Evolutionary conservation across 2,888 invertebrate genomes (phyloP), one percentile per base, ranked within the genome.

Genomic region (Arrhopalites spinosus): DNA sequence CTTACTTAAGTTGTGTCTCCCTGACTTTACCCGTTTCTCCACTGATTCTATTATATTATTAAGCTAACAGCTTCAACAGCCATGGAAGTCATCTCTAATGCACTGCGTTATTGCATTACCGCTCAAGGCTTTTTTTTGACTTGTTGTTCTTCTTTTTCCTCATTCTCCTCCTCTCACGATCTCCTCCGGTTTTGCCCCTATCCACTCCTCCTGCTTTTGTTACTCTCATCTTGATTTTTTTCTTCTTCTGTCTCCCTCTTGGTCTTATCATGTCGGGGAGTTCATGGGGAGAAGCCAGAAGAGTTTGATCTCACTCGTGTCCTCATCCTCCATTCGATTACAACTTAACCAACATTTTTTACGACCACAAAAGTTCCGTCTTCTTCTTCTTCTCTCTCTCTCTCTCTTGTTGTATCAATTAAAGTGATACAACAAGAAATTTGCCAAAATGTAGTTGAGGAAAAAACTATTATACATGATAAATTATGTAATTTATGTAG

Each of bases 221-320:
- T 5, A 30, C 36, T 64, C 56, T 53, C 67, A 67, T 66, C 53
- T 67, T 30, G 29, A 56, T 27, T 36, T 67, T 64, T 66, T 67
- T 17, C 67, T 67, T 15, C 45, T 74, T 68, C 59, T 45, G 64
- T 25, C 17, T 43, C 66, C 45, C 56, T 29, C 15, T 20, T 15
- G 53, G 8, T 15, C 15, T 53, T 53, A 3, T 53, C 53, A 53
- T 15, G 17, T 8, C 8, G 50, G 47, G 36, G 45, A 25, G 43
- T 43, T 27, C 30, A 30, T 17, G 23, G 23, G 25, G 3, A 23
- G 45, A n/a, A 67, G 56, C 5, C 61, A 71, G 47, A 30, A 27
- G 27, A 43, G 63, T 67, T n/a, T 72, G 73, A 73, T 73, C 70
- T 73, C 63, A n/a, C 68, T 69, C 73, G 69, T 70, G 56, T 69